Conservation (phyloP, 1,140 invertebrate species). For the Scaptodrosophila lebanonensis region DNA sequence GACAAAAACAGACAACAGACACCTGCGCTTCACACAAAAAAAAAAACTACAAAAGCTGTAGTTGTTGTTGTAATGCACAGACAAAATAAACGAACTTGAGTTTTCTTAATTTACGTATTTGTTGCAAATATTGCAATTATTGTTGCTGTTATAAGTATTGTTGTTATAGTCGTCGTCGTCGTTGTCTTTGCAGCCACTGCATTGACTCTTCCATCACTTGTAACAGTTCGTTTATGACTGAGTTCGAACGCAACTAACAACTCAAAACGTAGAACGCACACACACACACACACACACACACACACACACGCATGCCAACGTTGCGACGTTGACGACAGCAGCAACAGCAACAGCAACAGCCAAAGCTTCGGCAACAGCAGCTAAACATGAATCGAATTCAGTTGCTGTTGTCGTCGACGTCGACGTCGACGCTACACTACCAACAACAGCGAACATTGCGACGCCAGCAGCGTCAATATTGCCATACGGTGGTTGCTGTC, state of each 20-base stretch:
- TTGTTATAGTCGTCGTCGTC: slow-evolving; percentile 14
- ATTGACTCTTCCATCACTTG: slow-evolving; percentile 59
- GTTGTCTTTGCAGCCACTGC: slow-evolving; percentile 37
- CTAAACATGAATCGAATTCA: slow-evolving; percentile 2
- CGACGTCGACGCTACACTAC: background rate
- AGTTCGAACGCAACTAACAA: slow-evolving; percentile 57
- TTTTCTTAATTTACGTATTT: slow-evolving; percentile 4
- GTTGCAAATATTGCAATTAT: slow-evolving; percentile 6
- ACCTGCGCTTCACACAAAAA: background rate
- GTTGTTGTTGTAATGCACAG: too few relatives aligned
- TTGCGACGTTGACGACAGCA: background rate
- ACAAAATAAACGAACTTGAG: background rate
- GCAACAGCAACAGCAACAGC: background rate
- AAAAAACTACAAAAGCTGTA: too few relatives aligned
- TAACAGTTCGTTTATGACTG: slow-evolving; percentile 63
- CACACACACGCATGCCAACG: slow-evolving; percentile 15
- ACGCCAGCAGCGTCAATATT: too few relatives aligned
- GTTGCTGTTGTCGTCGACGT: background rate
- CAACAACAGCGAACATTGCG: too few relatives aligned
- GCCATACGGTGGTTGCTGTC: background rate
- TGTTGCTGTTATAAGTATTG: slow-evolving; percentile 11
- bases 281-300: slow-evolving; percentile 10
- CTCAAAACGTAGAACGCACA: slow-evolving; percentile 42
- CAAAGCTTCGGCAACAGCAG: too few relatives aligned
- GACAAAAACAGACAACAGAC: background rate